Percentiles rank a stretch among this genome's conserved stretches.
Conservation (phyloP, 2,113 vertebrate species). For the Ivindomyrus marchei region DNA sequence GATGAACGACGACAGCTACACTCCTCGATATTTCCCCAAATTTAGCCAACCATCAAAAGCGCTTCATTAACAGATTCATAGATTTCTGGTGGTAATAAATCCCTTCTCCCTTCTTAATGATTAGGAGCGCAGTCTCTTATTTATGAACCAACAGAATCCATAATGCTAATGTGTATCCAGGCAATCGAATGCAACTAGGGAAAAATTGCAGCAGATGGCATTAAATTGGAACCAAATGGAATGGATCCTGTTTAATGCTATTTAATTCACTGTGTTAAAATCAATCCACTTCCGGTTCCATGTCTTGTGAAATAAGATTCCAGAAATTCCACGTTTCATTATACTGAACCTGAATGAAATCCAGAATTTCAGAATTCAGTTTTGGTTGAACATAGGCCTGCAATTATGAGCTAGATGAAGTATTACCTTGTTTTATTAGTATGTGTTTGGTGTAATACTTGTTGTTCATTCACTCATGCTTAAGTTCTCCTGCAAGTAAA, state of each 20-base stretch:
- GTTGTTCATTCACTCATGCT: background rate
- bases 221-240: constrained; percentile 16
- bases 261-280: constrained; percentile 17
- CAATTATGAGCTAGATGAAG: background rate
- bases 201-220: constrained; percentile 16
- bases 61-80: background rate
- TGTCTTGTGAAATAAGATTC: background rate
- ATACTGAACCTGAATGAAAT: background rate
- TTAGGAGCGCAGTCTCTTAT: constrained; percentile 5
- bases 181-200: constrained; percentile 14
- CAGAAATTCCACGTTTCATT: background rate
- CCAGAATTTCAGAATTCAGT: background rate
- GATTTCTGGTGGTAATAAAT: constrained; percentile 3
- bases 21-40: background rate
- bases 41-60: background rate
- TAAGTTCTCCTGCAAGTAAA: background rate
- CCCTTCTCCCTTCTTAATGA: background rate
- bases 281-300: background rate
- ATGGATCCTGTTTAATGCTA: constrained; percentile 11
- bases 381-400: background rate
- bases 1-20: background rate
- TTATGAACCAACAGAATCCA: constrained; percentile 18
- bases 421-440: background rate
- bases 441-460: background rate
- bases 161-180: constrained; percentile 6